These are phyloP conservation scores for Enhydra lutris DNA, from an alignment of 2,113 vertebrate species.

Conservation along the genomic window DNA sequence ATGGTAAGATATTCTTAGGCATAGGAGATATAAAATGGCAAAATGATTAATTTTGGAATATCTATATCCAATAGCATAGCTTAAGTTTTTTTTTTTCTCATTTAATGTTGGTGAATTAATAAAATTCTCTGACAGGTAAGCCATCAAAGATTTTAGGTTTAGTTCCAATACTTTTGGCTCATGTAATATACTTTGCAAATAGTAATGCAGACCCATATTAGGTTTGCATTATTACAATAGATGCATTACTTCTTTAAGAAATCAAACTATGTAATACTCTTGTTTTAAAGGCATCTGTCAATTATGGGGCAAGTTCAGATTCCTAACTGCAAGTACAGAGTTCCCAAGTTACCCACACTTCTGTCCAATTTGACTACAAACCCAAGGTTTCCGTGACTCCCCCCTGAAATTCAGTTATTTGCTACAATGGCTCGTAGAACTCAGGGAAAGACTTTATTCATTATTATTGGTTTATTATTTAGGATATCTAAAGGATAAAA, in stretches of 20 bases:
- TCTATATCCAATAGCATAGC: not conserved
- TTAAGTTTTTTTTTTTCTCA: not conserved
- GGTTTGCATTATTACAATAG: not conserved
- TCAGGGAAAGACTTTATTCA: not conserved
- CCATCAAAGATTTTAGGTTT: not conserved
- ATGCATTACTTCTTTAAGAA: not conserved
- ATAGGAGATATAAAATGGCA: not conserved
- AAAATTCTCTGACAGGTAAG: not conserved
- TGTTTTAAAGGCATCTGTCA: not conserved
- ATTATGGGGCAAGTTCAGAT: not conserved
- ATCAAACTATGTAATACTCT: not conserved
- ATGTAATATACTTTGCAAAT: not conserved
- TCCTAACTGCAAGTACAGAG: not conserved
- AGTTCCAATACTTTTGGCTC: not conserved
- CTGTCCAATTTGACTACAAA: not conserved
- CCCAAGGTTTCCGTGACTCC: not conserved
- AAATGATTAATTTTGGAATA: not conserved
- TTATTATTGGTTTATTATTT: not conserved
- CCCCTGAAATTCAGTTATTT: not conserved
- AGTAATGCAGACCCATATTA: not conserved
- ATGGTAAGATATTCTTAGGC: not conserved
- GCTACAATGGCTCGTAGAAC: not conserved
- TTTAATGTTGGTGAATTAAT: not conserved
- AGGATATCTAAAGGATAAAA: not conserved
- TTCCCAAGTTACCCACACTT: not conserved